Evolutionary conservation across 2,797 vertebrate species (phyloP), one percentile per base, ranked within the genome.

Genomic region (Spinus pinus): DNA sequence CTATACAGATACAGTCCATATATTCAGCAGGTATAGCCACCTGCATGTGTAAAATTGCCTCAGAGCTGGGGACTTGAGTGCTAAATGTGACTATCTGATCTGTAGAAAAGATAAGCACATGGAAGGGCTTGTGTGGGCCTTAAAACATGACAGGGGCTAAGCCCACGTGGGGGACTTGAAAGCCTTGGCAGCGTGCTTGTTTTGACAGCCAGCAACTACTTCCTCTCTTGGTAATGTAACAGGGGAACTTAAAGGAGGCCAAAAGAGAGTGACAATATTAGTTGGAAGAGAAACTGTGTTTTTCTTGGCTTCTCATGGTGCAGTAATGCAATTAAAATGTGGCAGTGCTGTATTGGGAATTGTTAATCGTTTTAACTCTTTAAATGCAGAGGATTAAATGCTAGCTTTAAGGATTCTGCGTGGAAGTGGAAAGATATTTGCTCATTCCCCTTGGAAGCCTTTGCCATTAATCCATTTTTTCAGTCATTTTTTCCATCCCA

Each of bases 251-350:
- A 71, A 65, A 70, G 71, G 64, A 92, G 44, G 78, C 65, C 74
- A 81, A 67, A 67, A 93, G 71, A 86, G 41, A 75, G 70, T 35
- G 50, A 71, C 89, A 91, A 18, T 92, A 69, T 86, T 89, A 78
- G 54, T 22, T 91, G 81, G 86, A 92, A 92, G 66, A 81, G 46
- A 86, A 83, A 58, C 54, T 11, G 4, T 64, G 5, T 91, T 95
- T 96, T 86, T 85, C 84, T 87, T 95, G 94, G 90, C 72, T 85
- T 51, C 75, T 75, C 16, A 23, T 78, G 27, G 10, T 72, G 65
- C 79, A 83, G 61, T 39, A 89, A 86, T 58, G 75, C 81, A 81
- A 78, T 87, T 94, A 83, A 90, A 89, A 85, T 67, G 50, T 81
- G 50, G 61, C 8, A 23, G 20, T 78, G 35, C 61, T 47, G 42